Evolutionary conservation across 1,140 invertebrate genomes (phyloP).

Genomic region (Yoshiicerus persimilis): DNA sequence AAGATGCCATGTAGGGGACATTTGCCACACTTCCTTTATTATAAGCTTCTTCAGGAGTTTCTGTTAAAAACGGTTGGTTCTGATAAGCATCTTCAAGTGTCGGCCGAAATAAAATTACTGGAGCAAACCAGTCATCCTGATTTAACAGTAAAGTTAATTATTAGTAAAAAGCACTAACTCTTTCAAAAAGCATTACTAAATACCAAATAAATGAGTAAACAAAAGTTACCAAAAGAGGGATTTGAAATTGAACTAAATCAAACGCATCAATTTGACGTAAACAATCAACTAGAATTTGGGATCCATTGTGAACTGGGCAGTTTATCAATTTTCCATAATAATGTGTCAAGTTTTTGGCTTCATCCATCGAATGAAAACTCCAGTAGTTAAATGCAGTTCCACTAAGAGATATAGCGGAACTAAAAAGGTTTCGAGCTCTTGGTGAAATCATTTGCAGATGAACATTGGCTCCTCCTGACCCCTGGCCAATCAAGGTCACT

Average conservation of each 20-base stretch:
- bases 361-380: not conserved
- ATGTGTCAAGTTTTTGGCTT: not conserved
- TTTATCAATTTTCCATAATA: not conserved
- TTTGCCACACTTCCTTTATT: slow-evolving; percentile 2
- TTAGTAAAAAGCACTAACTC: not conserved
- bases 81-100: not conserved
- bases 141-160: not conserved
- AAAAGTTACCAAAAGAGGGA: not conserved
- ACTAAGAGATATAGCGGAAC: slow-evolving; percentile 15
- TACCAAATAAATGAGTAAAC: not conserved
- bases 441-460: slow-evolving; percentile 39
- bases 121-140: slow-evolving; percentile 27
- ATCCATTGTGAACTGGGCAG: not conserved
- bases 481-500: slow-evolving; percentile 11
- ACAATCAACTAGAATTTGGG: slow-evolving; percentile 24
- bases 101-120: slow-evolving; percentile 27
- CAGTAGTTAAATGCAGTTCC: slow-evolving; percentile 41
- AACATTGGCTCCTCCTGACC: not conserved
- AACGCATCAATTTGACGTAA: slow-evolving; percentile 4
- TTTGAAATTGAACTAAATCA: slow-evolving; percentile 16
- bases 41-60: slow-evolving; percentile 32
- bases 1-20: slow-evolving; percentile 29
- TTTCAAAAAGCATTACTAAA: not conserved
- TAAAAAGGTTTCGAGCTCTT: not conserved
- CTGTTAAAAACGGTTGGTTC: slow-evolving; percentile 12